Evolutionary conservation across 2,113 vertebrate species (phyloP), one percentile per base, ranked within the genome.

Genomic region (Nothoprocta perdicaria): DNA sequence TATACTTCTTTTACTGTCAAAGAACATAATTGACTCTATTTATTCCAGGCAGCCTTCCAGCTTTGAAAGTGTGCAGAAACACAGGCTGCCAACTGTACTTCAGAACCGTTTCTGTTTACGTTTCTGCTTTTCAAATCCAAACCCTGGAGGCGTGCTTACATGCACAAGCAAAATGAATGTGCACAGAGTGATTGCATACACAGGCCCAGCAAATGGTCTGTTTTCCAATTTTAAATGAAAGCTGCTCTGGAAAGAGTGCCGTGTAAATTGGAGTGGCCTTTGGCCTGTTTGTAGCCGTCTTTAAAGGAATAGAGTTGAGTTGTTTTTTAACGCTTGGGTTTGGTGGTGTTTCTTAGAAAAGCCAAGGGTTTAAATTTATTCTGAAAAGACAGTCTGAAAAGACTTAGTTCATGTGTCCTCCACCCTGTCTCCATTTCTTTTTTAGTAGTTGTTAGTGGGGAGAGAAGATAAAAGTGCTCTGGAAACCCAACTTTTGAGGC

Each of bases 71-170:
- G 71, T 94, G 94, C 89, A 92, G 94, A 89, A 93, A 94, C 89
- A 89, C 89, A 96, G 90, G 87, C 94, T 97, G 94, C 93, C 88
- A 94, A 77, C 75, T 91, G n/a, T 95, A 91, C 86, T 95, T 93
- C 84, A 89, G 3, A 94, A 93, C 80, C 76, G 67, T 93, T 94
- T 93, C 84, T 95, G 80, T 95, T 94, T 95, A 96, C 80, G 35
- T 88, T 94, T 94, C 63, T 91, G 85, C 91, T 94, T 90, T 95
- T 93, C 92, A 95, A 94, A 93, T 95, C 74, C 79, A 93, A 92
- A 89, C 80, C 93, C 93, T 88, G 95, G 71, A 93, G 94, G 93
- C 61, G 17, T 95, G 69, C 83, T 94, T 93, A 87, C 85, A 90
- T 90, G 95, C 88, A 81, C 73, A 88, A 90, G 52, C 55, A 43